These are phyloP conservation scores for Epizoanthus scotinus DNA, from an alignment of 92 coral and sea anemone species.

Conservation along the genomic window DNA sequence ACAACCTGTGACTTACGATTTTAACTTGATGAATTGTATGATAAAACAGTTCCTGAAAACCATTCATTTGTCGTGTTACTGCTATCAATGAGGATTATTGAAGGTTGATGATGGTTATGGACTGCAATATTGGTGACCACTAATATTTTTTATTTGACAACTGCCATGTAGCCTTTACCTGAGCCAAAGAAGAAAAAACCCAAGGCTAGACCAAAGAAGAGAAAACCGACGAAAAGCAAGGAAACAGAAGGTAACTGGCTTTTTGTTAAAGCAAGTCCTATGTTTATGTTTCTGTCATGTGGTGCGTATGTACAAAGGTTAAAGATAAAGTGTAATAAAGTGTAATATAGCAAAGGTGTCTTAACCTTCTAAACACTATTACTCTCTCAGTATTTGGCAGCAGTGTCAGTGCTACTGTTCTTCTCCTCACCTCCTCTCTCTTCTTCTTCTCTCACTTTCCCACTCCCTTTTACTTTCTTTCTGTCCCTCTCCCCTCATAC, in stretches of 20 bases:
- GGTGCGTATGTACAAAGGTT: too few relatives aligned
- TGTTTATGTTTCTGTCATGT: too few relatives aligned
- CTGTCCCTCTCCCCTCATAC: too few relatives aligned
- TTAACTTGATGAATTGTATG: not conserved
- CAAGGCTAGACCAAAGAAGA: slow-evolving; percentile 29
- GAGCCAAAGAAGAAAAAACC: slow-evolving; percentile 39
- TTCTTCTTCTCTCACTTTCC: too few relatives aligned
- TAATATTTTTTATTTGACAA: not conserved
- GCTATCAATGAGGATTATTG: not conserved
- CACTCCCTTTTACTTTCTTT: too few relatives aligned
- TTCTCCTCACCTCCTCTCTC: too few relatives aligned
- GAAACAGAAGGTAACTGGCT: slow-evolving; percentile 4
- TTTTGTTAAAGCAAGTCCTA: too few relatives aligned
- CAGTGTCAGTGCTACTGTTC: too few relatives aligned
- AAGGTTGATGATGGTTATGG: not conserved
- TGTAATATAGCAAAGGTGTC: too few relatives aligned
- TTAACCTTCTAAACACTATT: too few relatives aligned
- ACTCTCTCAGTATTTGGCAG: too few relatives aligned
- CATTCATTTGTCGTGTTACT: not conserved
- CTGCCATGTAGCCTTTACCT: slow-evolving; percentile 9
- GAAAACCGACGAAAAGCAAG: slow-evolving; percentile 11
- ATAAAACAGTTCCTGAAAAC: not conserved
- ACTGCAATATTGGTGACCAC: not conserved
- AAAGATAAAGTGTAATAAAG: too few relatives aligned
- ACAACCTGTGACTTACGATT: not conserved